phyloP scores from a whole-genome alignment of 2,113 vertebrate genomes.

The Eptesicus fuscus region DNA sequence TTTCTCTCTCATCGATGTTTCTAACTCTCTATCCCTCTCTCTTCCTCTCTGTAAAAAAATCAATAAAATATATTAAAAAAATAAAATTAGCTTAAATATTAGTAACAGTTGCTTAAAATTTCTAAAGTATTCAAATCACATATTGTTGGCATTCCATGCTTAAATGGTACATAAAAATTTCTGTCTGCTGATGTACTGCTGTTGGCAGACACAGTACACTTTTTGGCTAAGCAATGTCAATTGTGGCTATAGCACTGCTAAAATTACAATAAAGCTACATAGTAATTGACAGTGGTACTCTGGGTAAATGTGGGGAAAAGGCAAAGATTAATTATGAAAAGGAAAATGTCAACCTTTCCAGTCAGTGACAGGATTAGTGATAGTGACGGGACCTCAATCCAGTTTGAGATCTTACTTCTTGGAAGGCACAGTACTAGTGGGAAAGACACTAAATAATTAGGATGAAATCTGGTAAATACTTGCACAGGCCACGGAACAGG shows the following conservation, averaged over 20 bases:
- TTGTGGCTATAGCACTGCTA: conserved; percentile 36
- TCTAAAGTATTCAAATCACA: conserved; percentile 39
- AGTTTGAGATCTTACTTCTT: background rate
- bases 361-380: background rate
- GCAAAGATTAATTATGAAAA: conserved; percentile 19
- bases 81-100: conserved; percentile 36
- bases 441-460: background rate
- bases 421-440: background rate
- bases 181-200: conserved; percentile 34
- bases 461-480: background rate
- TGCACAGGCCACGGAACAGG: background rate
- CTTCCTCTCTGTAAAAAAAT: no score
- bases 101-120: conserved; percentile 30
- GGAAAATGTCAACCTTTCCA: background rate
- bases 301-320: conserved; percentile 18
- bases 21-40: no score
- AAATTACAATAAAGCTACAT: conserved; percentile 44
- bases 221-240: conserved; percentile 63
- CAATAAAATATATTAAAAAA: no score
- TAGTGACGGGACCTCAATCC: background rate
- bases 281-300: background rate
- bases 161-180: conserved; percentile 34
- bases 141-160: conserved; percentile 28
- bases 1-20: no score
- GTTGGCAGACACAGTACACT: conserved; percentile 17